Evolutionary conservation across 2,797 vertebrate species (phyloP).

Genomic region (Pagetopsis macropterus): DNA sequence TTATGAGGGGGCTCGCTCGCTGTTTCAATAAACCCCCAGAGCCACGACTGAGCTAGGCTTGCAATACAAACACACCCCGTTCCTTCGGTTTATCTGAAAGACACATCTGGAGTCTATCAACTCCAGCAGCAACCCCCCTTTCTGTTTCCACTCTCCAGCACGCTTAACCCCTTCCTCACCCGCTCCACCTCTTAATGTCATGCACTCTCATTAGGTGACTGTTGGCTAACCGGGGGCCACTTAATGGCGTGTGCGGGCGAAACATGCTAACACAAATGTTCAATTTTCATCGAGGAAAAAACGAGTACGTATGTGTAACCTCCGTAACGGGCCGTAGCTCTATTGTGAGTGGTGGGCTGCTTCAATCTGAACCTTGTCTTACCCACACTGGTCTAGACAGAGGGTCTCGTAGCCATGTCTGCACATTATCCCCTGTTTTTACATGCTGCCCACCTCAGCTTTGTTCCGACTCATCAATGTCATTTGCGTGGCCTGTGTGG

Average conservation of each 20-base stretch:
- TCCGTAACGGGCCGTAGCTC: conserved; percentile 41
- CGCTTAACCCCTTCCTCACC: conserved; percentile 87
- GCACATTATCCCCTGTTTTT: conserved; percentile 52
- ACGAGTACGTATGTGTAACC: conserved; percentile 39
- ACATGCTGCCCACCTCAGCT: conserved; percentile 59
- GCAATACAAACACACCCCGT: conserved; percentile 86
- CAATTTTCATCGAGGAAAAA: conserved; percentile 46
- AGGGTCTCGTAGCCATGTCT: conserved; percentile 54
- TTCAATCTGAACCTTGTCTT: conserved; percentile 56
- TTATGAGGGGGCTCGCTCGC: conserved; percentile 76
- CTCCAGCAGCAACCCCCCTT: conserved; percentile 77
- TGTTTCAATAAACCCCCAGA: conserved; percentile 83
- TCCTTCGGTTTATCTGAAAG: conserved; percentile 88
- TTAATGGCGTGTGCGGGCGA: conserved; percentile 58
- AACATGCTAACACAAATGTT: conserved; percentile 61
- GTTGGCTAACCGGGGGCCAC: conserved; percentile 62
- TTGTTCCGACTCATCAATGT: conserved; percentile 68
- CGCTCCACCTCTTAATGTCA: conserved; percentile 75
- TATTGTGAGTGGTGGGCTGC: conserved; percentile 33
- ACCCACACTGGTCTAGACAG: conserved; percentile 61
- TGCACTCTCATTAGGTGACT: conserved; percentile 74
- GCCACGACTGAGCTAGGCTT: conserved; percentile 81
- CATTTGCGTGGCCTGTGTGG: conserved; percentile 66
- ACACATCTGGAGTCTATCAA: conserved; percentile 91
- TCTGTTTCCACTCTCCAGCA: conserved; percentile 82